Conservation (phyloP, 2,888 invertebrate genomes). For the Callosobruchus maculatus region DNA sequence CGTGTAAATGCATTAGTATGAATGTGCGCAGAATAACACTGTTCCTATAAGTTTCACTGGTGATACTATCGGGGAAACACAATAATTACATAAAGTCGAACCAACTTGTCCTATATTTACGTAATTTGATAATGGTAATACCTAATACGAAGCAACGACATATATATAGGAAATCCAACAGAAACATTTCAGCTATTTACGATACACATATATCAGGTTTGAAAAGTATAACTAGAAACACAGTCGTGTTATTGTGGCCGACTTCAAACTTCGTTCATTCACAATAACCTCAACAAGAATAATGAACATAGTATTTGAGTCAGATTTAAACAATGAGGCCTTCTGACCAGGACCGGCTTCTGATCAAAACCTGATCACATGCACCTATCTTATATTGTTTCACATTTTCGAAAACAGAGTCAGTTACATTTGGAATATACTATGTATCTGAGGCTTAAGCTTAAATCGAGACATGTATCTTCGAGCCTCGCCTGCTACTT, state of each 20-base stretch:
- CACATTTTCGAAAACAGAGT: no score
- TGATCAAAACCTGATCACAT: no score
- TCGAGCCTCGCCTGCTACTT: no score
- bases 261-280: neutral
- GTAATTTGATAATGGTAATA: neutral
- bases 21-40: neutral
- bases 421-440: no score
- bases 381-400: no score
- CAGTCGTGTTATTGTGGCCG: neutral
- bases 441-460: no score
- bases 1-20: neutral
- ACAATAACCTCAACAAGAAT: neutral
- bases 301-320: no score
- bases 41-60: neutral
- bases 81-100: neutral
- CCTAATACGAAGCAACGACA: neutral
- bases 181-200: neutral
- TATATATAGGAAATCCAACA: neutral
- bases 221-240: neutral
- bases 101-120: neutral
- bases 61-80: neutral
- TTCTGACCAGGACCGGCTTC: no score
- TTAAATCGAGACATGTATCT: no score
- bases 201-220: neutral
- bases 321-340: no score